Conservation (phyloP, 2,888 invertebrate species). For the Digitonthophagus gazella region DNA sequence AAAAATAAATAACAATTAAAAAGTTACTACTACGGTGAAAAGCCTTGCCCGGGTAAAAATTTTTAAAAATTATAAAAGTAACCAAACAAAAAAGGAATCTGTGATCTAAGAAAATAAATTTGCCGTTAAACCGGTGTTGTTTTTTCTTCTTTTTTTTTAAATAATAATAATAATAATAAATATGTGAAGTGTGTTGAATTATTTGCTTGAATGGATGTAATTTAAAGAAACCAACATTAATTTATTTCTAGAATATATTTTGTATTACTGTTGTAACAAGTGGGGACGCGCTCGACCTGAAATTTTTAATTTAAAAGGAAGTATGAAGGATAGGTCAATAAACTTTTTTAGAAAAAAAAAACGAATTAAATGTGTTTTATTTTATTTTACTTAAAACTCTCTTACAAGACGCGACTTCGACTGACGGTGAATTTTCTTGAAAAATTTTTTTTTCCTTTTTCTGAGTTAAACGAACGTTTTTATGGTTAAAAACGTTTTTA, state of each 20-base stretch:
- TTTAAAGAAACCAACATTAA: conserved; percentile 13
- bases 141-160: conserved; percentile 15
- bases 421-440: no score
- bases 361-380: conserved; percentile 25
- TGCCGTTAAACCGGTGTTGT: conserved; percentile 14
- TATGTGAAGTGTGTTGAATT: conserved; percentile 1
- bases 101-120: conserved; percentile 19
- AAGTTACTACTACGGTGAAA: conserved; percentile 7
- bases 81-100: conserved; percentile 13
- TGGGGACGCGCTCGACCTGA: conserved; percentile 20
- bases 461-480: conserved; percentile 12
- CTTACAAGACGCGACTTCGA: conserved; percentile 1
- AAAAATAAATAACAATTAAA: background rate
- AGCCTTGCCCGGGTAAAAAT: conserved; percentile 10
- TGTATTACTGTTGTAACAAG: conserved; percentile 28
- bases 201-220: conserved; percentile 19
- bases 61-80: no score
- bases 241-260: conserved; percentile 27
- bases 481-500: no score
- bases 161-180: no score
- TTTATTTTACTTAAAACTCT: no score
- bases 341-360: conserved; percentile 33
- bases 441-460: no score
- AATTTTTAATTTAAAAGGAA: conserved; percentile 23
- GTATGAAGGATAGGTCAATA: conserved; percentile 30